Evolutionary conservation across 92 coral and sea anemone genomes (phyloP).

Genomic region (Palythoa grandis): DNA sequence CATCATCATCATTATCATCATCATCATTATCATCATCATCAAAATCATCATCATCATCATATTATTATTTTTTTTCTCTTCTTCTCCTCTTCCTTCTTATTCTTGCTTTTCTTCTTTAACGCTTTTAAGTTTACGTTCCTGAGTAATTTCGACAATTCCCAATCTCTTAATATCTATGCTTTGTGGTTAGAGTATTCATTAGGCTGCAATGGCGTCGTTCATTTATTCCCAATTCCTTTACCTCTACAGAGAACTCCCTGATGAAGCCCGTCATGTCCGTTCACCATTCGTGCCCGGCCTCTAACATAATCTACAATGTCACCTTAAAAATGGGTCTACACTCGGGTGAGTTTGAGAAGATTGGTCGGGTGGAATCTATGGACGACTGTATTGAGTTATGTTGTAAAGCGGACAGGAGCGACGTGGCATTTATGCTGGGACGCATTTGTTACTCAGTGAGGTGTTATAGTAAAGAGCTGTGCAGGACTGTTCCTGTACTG

Average conservation of each 20-base stretch:
- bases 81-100: not conserved
- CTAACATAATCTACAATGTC: slow-evolving; percentile 89
- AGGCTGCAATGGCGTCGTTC: not conserved
- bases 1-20: not conserved
- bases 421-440: slow-evolving; percentile 98
- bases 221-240: not conserved
- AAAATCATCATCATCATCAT: not conserved
- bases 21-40: not conserved
- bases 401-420: slow-evolving; percentile 81
- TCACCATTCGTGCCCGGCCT: slow-evolving; percentile 86
- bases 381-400: slow-evolving; percentile 96
- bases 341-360: slow-evolving; percentile 85
- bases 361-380: slow-evolving; percentile 91
- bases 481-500: slow-evolving; percentile 90
- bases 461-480: slow-evolving; percentile 91
- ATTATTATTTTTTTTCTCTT: too few species aligned
- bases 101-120: not conserved
- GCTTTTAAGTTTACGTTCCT: not conserved
- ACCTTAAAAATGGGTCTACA: slow-evolving; percentile 97
- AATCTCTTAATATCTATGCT: not conserved
- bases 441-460: slow-evolving; percentile 92
- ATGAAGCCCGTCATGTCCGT: slow-evolving; percentile 56
- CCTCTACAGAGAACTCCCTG: slow-evolving; percentile 50
- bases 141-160: not conserved
- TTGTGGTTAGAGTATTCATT: too few species aligned